Evolutionary conservation across 2,797 vertebrate species (phyloP).

Genomic region (Typhlichthys subterraneus): DNA sequence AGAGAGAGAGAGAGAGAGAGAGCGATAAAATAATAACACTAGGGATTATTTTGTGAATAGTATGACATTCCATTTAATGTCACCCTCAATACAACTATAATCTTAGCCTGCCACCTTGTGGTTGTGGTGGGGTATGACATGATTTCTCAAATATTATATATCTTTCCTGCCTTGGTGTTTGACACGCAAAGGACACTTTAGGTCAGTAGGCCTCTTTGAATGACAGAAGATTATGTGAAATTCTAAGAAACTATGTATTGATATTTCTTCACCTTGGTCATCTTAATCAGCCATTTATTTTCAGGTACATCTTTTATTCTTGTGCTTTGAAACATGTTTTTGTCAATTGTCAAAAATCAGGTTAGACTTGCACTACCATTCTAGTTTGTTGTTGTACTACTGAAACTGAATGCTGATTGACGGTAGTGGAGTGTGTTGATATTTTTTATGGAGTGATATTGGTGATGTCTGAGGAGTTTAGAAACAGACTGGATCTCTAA

Average conservation of each 20-base stretch:
- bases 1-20: not conserved
- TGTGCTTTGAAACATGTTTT: slow-evolving; percentile 16
- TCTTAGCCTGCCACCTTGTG: slow-evolving; percentile 61
- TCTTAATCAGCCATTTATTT: slow-evolving; percentile 5
- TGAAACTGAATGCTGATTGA: slow-evolving; percentile 44
- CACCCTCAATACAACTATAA: slow-evolving; percentile 6
- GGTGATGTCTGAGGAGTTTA: no score
- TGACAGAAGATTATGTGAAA: not conserved
- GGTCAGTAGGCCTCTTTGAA: slow-evolving; percentile 9
- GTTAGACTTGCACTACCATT: slow-evolving; percentile 68
- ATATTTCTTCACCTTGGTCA: slow-evolving; percentile 7
- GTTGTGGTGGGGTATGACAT: slow-evolving; percentile 34
- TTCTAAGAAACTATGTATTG: not conserved
- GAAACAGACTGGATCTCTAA: no score
- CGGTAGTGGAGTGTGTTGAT: slow-evolving; percentile 13
- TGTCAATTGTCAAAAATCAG: slow-evolving; percentile 16
- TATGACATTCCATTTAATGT: slow-evolving; percentile 4
- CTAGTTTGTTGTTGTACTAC: slow-evolving; percentile 66
- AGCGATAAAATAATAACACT: slow-evolving; percentile 48
- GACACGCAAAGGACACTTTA: slow-evolving; percentile 21
- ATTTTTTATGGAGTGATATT: no score
- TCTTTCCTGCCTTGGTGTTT: slow-evolving; percentile 25
- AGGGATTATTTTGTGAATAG: slow-evolving; percentile 17
- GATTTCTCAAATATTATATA: slow-evolving; percentile 15
- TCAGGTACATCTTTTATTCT: not conserved